Percentiles rank a stretch among this genome's conserved stretches.
Conservation (phyloP, 2,888 invertebrate genomes). For the Hedya salicella region DNA sequence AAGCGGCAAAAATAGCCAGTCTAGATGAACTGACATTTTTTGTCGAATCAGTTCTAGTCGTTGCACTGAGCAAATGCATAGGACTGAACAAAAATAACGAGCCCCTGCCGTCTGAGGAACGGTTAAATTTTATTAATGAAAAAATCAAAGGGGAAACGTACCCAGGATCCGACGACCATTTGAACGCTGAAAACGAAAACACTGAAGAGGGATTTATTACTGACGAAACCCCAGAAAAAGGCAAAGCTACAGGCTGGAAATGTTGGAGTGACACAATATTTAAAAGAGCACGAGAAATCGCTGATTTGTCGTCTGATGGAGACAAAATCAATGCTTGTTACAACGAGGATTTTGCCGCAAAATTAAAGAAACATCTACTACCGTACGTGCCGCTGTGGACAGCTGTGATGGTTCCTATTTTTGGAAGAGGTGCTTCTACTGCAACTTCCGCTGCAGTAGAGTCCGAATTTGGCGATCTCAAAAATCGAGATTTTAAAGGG, state of each 20-base stretch:
- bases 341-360: too few species aligned
- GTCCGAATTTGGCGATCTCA: background rate
- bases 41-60: slow-evolving; percentile 9
- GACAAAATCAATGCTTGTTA: too few species aligned
- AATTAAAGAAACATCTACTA: slow-evolving; percentile 1
- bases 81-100: background rate
- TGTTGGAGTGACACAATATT: background rate
- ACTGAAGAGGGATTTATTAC: too few species aligned
- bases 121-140: background rate
- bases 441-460: too few species aligned
- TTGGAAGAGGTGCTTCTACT: too few species aligned
- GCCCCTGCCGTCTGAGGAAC: slow-evolving; percentile 1
- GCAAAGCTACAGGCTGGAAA: background rate
- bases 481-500: slow-evolving; percentile 8
- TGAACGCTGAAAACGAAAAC: background rate
- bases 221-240: too few species aligned
- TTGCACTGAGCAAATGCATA: slow-evolving; percentile 21
- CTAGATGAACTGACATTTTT: background rate
- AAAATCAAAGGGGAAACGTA: background rate
- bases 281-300: background rate
- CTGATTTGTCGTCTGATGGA: background rate
- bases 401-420: background rate
- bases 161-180: background rate
- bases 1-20: slow-evolving; percentile 5
- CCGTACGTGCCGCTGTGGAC: slow-evolving; percentile 18